Conservation (phyloP, 2,888 invertebrate species). For the Lysandra coridon region DNA sequence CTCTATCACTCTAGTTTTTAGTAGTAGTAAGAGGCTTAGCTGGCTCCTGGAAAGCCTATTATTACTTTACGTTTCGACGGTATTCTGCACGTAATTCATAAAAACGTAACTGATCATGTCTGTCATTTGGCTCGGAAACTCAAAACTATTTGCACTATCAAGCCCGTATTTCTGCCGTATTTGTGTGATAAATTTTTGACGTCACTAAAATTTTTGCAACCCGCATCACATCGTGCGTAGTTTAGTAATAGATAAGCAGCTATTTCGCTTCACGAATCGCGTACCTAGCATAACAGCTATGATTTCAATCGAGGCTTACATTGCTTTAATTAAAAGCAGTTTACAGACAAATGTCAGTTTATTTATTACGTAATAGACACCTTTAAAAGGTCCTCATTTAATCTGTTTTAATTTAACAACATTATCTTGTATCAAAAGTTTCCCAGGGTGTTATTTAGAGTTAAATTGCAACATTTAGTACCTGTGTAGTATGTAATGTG, state of each 20-base stretch:
- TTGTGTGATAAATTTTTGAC: neutral
- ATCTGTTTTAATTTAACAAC: too few species aligned
- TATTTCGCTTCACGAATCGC: neutral
- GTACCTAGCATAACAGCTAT: neutral
- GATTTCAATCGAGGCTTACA: too few species aligned
- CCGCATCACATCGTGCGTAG: slow-evolving; percentile 6
- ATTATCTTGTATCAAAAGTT: neutral
- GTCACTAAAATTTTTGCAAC: slow-evolving; percentile 8
- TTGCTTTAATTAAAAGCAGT: too few species aligned
- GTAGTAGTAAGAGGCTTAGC: too few species aligned
- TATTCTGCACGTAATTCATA: too few species aligned
- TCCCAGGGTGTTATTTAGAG: neutral
- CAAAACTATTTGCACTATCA: neutral
- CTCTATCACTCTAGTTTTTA: too few species aligned
- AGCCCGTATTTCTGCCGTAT: slow-evolving; percentile 11
- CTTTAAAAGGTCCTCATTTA: too few species aligned
- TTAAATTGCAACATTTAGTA: neutral
- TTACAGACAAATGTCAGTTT: too few species aligned
- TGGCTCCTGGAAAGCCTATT: too few species aligned
- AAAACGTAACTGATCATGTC: neutral
- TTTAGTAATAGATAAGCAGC: neutral
- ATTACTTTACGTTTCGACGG: too few species aligned
- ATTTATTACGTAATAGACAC: too few species aligned
- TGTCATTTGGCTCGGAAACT: neutral
- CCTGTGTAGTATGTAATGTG: slow-evolving; percentile 12